Evolutionary conservation across 2,113 vertebrate genomes (phyloP).

Genomic region (Lasiurus cinereus): DNA sequence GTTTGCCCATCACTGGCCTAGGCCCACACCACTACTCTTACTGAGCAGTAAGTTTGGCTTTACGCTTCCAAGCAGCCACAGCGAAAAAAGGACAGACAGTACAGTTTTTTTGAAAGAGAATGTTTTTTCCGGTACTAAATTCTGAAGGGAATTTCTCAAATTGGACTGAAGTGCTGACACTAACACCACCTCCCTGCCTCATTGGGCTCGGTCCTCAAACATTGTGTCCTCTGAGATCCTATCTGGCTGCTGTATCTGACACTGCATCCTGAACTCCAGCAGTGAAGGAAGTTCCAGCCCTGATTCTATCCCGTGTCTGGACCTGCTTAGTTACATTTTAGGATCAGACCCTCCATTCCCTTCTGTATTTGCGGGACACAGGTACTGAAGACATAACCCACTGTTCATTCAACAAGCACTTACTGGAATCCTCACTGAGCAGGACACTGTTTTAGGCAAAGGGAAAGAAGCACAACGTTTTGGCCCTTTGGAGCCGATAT

Average conservation of each 20-base stretch:
- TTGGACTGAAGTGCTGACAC: neutral
- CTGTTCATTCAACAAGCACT: neutral
- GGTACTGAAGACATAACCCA: neutral
- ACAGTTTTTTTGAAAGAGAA: neutral
- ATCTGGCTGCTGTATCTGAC: rapidly evolving
- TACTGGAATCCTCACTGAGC: neutral
- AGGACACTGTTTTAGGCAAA: neutral
- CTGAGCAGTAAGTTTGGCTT: neutral
- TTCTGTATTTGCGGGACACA: neutral
- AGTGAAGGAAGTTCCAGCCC: neutral
- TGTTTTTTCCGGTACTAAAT: neutral
- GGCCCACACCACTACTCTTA: too few species aligned
- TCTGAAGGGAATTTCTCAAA: neutral
- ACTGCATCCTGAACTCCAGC: too few species aligned
- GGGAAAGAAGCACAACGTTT: neutral
- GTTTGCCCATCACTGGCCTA: too few species aligned
- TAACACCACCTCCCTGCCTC: neutral
- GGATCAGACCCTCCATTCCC: neutral
- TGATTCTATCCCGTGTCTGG: neutral
- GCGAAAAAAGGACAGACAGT: too few species aligned
- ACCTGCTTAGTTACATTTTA: neutral
- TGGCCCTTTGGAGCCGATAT: neutral
- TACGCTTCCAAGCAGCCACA: neutral
- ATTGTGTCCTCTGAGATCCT: neutral
- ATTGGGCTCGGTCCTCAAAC: neutral